Base-by-base conservation (phyloP, 2,888 invertebrate genomes). In the Parthenolecanium corni region DNA sequence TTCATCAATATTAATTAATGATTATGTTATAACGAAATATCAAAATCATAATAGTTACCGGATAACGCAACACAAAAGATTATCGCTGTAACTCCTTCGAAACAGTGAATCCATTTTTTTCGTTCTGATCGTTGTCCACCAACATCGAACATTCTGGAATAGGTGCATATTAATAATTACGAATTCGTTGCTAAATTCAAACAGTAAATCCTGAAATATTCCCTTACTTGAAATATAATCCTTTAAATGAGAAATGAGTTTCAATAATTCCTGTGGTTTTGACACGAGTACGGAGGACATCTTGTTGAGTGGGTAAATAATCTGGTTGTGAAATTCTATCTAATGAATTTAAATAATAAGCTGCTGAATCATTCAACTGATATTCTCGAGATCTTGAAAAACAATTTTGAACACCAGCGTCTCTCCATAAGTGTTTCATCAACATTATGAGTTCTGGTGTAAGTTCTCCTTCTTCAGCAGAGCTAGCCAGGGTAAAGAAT, bases 51-150 rank as follows among this genome's bases (percentile, higher is more conserved):
- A 11, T 38, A 64, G 68, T 69, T 72, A 81, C 85, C 89, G 71
- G 88, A 89, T 69, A 92, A 76, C 47, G 91, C 90, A 52, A 91
- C 91, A 75, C 90, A 90, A 74, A 92, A 92, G 69, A 92, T 90
- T 67, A 92, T 91, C 23, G 91, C 89, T 3, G 91, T 92, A 3
- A 92, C 92, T 51, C 88, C 89, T 75, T 92, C 91, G 73, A 92
- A 92, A 74, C 91, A 92, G 73, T 92, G 92, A 70, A 92, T 92
- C 92, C 92, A 92, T 73, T 92, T 92, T 75, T 92, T 92, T 65
- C 92, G 79, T 74, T 92, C 92, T n/a, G 89, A 90, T 68, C 91
- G 77, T 74, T 92, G 92, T 64, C 92, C 92, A 67, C 92, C 92
- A 57, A 92, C 91, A 76, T 92, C 91, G 75, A 92, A 91, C 85